Evolutionary conservation across 2,113 vertebrate genomes (phyloP), one percentile per base, ranked within the genome.

Genomic region (Equus przewalskii): DNA sequence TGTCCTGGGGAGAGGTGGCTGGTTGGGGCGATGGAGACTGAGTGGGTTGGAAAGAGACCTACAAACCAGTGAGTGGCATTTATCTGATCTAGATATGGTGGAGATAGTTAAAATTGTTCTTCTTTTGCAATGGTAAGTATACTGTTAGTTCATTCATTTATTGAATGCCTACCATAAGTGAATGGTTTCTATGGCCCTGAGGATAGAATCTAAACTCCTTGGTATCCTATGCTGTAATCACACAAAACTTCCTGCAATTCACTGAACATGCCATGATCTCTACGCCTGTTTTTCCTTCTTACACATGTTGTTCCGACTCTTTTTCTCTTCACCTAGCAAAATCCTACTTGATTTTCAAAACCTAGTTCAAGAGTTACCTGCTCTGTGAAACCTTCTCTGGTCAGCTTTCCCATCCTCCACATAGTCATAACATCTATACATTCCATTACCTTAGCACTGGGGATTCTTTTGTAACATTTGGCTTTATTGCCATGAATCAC

Each of bases 331-430:
- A 84, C 18, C 33, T 69, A 78, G 21, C 22, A 12, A 67, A 86
- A 86, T 69, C 82, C 51, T 86, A 16, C 58, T 67, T 69, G 28
- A 87, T 79, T 93, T 79, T 69, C 36, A 93, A 93, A 86, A 69
- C 62, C 60, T 49, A 79, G 73, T 69, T 79, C 36, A 73, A 78
- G 49, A 51, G 36, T 46, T 58, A 67, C n/a, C 21, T 69, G 15
- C 5, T 69, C 49, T 60, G 22, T 28, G 62, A 86, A 67, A 30
- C 51, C 36, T 78, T 78, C 49, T 79, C 72, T 70, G 22, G 62
- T 70, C 73, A 94, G 26, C 21, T 49, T 46, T 28, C 28, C 60
- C 26, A 24, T 15, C 14, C 51, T 69, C 30, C 49, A 30, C 30
- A 58, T 3, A 70, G 83, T 73, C 36, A 36, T 6, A 65, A 69